Base-by-base conservation (phyloP, 1,140 invertebrate species). In the Penaeus chinensis region DNA sequence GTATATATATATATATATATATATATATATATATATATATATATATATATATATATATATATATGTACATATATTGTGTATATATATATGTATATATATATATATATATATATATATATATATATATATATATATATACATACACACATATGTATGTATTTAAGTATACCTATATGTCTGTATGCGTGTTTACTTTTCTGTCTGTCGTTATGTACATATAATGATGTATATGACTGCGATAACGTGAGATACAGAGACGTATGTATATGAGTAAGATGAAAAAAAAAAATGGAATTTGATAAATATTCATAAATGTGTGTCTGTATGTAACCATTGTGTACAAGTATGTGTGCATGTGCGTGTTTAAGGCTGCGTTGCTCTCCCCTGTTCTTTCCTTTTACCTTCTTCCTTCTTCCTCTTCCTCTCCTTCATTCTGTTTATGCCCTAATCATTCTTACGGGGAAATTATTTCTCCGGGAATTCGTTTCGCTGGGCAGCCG, bases 281-380 rank as follows among this genome's bases (percentile, higher is more conserved):
- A 2, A 32, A 32, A 32, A 2, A 32, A 32, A 32, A 1, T 32
- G 2, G 32, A 32, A 32, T 32, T 32, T 32, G 32, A 69, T 69
- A 69, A 5, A 69, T 69, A 69, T 69, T n/a, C 27, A 69, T 69
- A 69, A n/a, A 69, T 69, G 19, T 69, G 65, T 69, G 65, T 69
- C 22, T 69, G 65, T 69, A 27, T 69, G 66, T 32, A 32, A 32
- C 32, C 32, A 32, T 32, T 32, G 2, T 32, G 32, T 32, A 32
- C 32, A 32, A 32, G 32, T 69, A 27, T 69, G 66, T 69, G 66
- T 69, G 66, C 32, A 27, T n/a, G 66, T 20, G 66, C 32, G 16
- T 22, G 16, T 69, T 10, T 69, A 69, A 11, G n/a, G 13, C 66
- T 18, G 13, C 3, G 5, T 3, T 27, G 11, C 32, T 20, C 66